phyloP scores from a whole-genome alignment of 1,140 invertebrate genomes.

The Stegodyphus mimosarum region DNA sequence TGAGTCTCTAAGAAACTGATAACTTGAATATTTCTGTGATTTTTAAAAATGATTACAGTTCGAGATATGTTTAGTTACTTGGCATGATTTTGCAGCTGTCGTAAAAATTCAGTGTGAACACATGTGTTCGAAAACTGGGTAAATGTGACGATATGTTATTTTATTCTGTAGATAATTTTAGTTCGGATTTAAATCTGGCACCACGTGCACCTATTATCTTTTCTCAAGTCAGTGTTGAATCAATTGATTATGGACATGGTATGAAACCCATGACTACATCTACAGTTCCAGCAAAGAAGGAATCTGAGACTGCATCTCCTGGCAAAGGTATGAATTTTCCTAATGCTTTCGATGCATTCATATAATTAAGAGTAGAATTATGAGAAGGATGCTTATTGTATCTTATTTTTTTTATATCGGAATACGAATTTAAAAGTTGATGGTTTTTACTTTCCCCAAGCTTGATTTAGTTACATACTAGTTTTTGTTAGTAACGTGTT shows the following conservation, averaged over 20 bases:
- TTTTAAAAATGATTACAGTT: too few species aligned
- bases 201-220: slow-evolving; percentile 23
- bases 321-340: slow-evolving; percentile 26
- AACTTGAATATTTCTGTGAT: too few species aligned
- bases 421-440: too few species aligned
- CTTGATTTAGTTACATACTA: too few species aligned
- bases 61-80: background rate
- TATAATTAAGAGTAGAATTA: too few species aligned
- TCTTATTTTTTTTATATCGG: too few species aligned
- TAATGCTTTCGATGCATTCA: background rate
- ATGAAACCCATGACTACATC: slow-evolving; percentile 17
- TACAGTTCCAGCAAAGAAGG: slow-evolving; percentile 4
- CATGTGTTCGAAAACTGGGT: background rate
- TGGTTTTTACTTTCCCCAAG: too few species aligned
- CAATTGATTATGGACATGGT: slow-evolving; percentile 59
- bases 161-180: slow-evolving; percentile 54
- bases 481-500: too few species aligned
- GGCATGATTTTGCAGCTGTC: background rate
- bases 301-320: slow-evolving; percentile 10
- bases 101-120: background rate
- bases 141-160: slow-evolving; percentile 13
- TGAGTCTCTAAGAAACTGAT: too few species aligned
- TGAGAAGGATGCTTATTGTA: too few species aligned
- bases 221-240: slow-evolving; percentile 51
- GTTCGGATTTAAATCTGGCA: slow-evolving; percentile 21